Percentiles rank a stretch among this genome's conserved stretches.
Conservation (phyloP, 30 jellyfish, hydroid and myxozoan genomes). For the Chironex yamaguchii region DNA sequence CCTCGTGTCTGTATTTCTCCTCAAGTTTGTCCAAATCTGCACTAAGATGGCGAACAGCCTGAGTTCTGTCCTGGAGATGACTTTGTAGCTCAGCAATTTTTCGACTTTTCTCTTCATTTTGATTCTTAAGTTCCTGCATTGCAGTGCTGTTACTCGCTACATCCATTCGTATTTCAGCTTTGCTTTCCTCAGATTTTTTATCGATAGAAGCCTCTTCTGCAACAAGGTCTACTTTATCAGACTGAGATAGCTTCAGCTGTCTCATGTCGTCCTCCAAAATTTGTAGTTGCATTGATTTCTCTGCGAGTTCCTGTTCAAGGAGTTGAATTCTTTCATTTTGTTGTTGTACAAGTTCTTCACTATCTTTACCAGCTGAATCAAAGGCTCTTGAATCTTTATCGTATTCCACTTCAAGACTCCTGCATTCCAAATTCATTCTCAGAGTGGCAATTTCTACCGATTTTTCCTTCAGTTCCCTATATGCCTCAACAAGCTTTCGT, state of each 20-base stretch:
- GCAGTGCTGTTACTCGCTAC: no score
- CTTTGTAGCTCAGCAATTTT: not conserved
- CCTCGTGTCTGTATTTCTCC: conserved; percentile 65
- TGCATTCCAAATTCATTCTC: conserved; percentile 73
- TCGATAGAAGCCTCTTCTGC: not conserved
- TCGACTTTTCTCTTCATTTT: not conserved
- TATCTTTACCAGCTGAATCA: conserved; percentile 26
- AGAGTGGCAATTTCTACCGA: conserved; percentile 74
- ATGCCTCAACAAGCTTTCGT: conserved; percentile 72
- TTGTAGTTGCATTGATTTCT: not conserved
- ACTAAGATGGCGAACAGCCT: conserved; percentile 10
- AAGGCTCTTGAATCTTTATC: not conserved
- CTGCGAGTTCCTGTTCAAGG: conserved; percentile 44
- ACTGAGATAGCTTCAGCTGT: no score
- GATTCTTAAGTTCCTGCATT: not conserved
- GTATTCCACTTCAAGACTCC: conserved; percentile 65
- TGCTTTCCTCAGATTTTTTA: not conserved
- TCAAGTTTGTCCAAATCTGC: conserved; percentile 51
- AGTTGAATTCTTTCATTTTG: conserved; percentile 12
- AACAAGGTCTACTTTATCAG: not conserved
- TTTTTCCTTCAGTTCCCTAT: conserved; percentile 83
- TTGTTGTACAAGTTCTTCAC: not conserved
- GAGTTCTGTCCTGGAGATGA: not conserved
- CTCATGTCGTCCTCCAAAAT: conserved; percentile 26
- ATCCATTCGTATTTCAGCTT: not conserved